Base-by-base conservation (phyloP, 2,888 invertebrate genomes). In the Platerodrilus igneus region DNA sequence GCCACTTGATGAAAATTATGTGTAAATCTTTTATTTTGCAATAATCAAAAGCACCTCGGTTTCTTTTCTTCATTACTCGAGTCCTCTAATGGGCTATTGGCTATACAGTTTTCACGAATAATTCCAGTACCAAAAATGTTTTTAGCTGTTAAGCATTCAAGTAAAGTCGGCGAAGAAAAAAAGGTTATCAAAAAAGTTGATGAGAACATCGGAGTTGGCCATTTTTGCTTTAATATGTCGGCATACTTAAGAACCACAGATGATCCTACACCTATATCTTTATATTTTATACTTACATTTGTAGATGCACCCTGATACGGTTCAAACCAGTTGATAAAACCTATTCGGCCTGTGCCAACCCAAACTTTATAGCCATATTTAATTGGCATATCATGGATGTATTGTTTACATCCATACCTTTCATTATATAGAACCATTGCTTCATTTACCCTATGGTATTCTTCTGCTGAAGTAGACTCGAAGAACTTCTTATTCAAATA, bases 401-500 rank as follows among this genome's bases (percentile, higher is more conserved):
- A 50, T 38, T 54, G 52, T 15, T 55, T 56, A 34, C 53, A 55
- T 21, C 52, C 51, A 46, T 56, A 56, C 39, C 56, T 41, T 25
- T n/a, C 53, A 58, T 51, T 59, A 36, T 64, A 63, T 20, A 59
- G 57, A n/a, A 59, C 51, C 58, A 62, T 60, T 2, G 53, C 50
- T 43, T 62, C 61, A 50, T 61, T 62, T 34, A 59, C 42, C 35
- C 53, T 52, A 44, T 51, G 48, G 31, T 43, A 44, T 41, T 51
- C 41, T n/a, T n/a, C n/a, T n/a, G n/a, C n/a, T n/a, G n/a, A n/a
- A n/a, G n/a, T n/a, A n/a, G n/a, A n/a, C n/a, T n/a, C n/a, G 16
- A 45, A 4, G 39, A 50, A 53, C 30, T 45, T 50, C 36, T 37
- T 25, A 39, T 55, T 56, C 16, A 56, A 45, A 19, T 38, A 25